Evolutionary conservation across 2,797 vertebrate genomes (phyloP).

Genomic region (Gadopsis marmoratus): DNA sequence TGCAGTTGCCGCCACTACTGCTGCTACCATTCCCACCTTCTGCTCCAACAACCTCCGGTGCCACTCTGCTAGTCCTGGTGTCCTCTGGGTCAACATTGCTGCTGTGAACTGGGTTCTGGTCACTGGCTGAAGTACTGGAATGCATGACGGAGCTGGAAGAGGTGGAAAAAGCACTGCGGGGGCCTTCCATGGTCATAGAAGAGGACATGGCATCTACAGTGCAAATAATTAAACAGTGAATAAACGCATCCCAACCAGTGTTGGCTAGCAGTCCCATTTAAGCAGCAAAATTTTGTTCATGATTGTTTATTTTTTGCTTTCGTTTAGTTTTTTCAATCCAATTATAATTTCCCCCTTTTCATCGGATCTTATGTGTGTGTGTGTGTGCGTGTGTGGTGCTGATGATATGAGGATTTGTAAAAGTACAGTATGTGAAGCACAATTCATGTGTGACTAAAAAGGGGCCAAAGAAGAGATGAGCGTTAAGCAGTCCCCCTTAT

Average conservation of each 20-base stretch:
- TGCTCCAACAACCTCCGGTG: slow-evolving; percentile 82
- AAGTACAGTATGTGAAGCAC: slow-evolving; percentile 33
- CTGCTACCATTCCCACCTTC: slow-evolving; percentile 72
- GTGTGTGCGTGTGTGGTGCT: slow-evolving; percentile 43
- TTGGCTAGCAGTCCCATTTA: slow-evolving; percentile 95
- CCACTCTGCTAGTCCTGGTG: slow-evolving; percentile 81
- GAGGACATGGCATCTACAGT: slow-evolving; percentile 99
- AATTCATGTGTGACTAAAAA: slow-evolving; percentile 30
- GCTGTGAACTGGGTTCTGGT: slow-evolving; percentile 91
- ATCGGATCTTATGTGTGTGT: slow-evolving; percentile 55
- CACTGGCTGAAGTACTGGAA: slow-evolving; percentile 92
- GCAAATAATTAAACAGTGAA: slow-evolving; percentile 94
- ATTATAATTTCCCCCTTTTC: slow-evolving; percentile 65
- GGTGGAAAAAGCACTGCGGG: slow-evolving; percentile 98
- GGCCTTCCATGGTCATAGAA: slow-evolving; percentile 98
- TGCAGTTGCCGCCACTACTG: slow-evolving; percentile 78
- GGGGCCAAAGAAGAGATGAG: slow-evolving; percentile 36
- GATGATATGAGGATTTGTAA: slow-evolving; percentile 34
- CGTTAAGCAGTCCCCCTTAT: slow-evolving; percentile 30
- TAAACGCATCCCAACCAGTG: slow-evolving; percentile 87
- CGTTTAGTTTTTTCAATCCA: slow-evolving; percentile 48
- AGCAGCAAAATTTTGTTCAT: slow-evolving; percentile 86
- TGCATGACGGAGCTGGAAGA: slow-evolving; percentile 95
- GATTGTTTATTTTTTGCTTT: slow-evolving; percentile 66
- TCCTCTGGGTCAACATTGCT: slow-evolving; percentile 90